These are phyloP conservation scores for Stenurella melanura DNA, from an alignment of 2,888 invertebrate species.

Conservation along the genomic window DNA sequence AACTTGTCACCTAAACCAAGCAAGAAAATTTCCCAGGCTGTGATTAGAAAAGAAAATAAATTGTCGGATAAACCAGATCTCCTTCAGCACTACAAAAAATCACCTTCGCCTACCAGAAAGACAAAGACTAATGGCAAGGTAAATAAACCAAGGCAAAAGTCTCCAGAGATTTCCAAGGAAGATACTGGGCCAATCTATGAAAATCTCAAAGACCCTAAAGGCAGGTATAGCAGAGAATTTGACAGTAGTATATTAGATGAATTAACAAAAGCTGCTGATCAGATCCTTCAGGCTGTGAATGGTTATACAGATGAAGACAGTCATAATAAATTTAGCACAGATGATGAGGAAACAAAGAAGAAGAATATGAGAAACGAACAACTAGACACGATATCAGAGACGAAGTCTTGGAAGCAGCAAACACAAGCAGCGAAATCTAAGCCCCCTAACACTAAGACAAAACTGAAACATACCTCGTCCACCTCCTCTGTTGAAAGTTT, in stretches of 20 bases:
- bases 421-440: slow-evolving; percentile 51
- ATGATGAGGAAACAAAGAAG: slow-evolving; percentile 64
- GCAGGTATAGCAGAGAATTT: slow-evolving; percentile 60
- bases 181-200: slow-evolving; percentile 67
- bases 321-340: slow-evolving; percentile 65
- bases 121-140: background rate
- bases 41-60: slow-evolving; percentile 60
- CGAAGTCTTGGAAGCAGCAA: slow-evolving; percentile 69
- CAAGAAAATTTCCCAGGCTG: slow-evolving; percentile 59
- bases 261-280: slow-evolving; percentile 77
- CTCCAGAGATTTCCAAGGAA: slow-evolving; percentile 44
- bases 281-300: slow-evolving; percentile 76
- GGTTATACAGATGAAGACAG: slow-evolving; percentile 75
- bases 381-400: slow-evolving; percentile 72
- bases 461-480: slow-evolving; percentile 68
- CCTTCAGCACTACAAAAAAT: slow-evolving; percentile 61
- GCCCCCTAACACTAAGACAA: slow-evolving; percentile 57
- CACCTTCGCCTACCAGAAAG: slow-evolving; percentile 39
- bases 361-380: slow-evolving; percentile 54
- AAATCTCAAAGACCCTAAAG: slow-evolving; percentile 64
- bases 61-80: slow-evolving; percentile 68
- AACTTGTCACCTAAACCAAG: slow-evolving; percentile 63
- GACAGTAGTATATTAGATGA: slow-evolving; percentile 75
- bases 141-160: slow-evolving; percentile 46
- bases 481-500: slow-evolving; percentile 72